phyloP scores from a whole-genome alignment of 2,888 invertebrate species.

The Lymantria dispar region DNA sequence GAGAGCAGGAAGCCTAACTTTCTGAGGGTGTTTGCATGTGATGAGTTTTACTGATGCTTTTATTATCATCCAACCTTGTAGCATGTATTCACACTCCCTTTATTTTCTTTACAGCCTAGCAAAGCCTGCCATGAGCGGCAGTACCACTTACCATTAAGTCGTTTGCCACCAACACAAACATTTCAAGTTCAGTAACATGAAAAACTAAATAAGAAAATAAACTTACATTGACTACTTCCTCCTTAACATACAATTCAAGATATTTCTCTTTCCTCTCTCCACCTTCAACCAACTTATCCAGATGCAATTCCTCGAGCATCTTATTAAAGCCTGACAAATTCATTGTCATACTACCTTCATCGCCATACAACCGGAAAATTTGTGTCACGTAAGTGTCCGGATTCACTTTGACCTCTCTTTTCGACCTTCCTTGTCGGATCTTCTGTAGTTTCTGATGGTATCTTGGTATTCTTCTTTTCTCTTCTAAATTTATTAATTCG shows the following conservation, averaged over 20 bases:
- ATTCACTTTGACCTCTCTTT: constrained; percentile 58
- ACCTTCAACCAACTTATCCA: constrained; percentile 76
- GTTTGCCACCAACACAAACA: too few relatives aligned
- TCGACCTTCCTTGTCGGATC: constrained; percentile 43
- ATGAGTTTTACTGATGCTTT: too few relatives aligned
- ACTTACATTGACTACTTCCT: constrained; percentile 74
- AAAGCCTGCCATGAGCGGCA: too few relatives aligned
- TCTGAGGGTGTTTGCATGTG: too few relatives aligned
- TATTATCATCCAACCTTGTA: too few relatives aligned
- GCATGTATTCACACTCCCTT: too few relatives aligned
- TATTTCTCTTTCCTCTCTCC: constrained; percentile 53
- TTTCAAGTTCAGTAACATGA: too few relatives aligned
- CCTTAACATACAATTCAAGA: constrained; percentile 46
- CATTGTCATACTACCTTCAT: constrained; percentile 84
- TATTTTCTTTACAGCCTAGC: too few relatives aligned
- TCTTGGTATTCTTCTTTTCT: constrained; percentile 39
- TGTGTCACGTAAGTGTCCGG: constrained; percentile 84
- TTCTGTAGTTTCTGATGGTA: constrained; percentile 60
- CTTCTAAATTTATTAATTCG: constrained; percentile 45
- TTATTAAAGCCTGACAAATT: constrained; percentile 85
- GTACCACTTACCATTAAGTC: too few relatives aligned
- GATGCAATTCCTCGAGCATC: constrained; percentile 83
- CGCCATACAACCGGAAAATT: constrained; percentile 86
- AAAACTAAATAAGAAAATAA: neutral
- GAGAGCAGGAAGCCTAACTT: too few relatives aligned